Conservation (phyloP, 2,113 vertebrate species). For the Crotophaga sulcirostris region DNA sequence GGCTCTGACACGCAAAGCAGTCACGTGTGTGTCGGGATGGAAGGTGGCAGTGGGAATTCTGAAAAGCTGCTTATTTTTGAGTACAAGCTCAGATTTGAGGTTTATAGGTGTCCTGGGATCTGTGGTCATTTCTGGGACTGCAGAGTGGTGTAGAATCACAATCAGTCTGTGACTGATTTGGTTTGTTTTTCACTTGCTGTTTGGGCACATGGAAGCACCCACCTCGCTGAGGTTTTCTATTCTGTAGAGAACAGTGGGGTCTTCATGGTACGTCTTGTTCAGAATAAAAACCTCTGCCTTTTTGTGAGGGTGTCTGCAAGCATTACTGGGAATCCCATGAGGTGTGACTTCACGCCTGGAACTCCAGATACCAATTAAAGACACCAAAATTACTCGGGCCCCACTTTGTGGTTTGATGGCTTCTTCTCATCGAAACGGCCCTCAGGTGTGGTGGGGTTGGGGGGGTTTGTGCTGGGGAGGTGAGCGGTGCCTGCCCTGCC, state of each 20-base stretch:
- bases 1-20: accelerated
- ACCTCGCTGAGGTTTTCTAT: neutral
- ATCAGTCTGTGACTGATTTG: neutral
- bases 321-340: neutral
- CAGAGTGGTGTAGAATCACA: neutral
- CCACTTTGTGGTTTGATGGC: neutral
- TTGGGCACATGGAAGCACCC: neutral
- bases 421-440: neutral
- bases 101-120: neutral
- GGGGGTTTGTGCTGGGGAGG: neutral
- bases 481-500: neutral
- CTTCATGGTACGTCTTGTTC: neutral
- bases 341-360: neutral
- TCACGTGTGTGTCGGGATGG: neutral
- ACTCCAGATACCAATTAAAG: too few relatives aligned
- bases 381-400: neutral
- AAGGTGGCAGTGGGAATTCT: neutral
- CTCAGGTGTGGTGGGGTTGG: accelerated
- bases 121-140: neutral
- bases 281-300: neutral
- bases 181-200: neutral
- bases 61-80: neutral
- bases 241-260: neutral
- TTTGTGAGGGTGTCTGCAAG: neutral
- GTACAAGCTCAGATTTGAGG: neutral